Evolutionary conservation across 1,140 invertebrate species (phyloP), one percentile per base, ranked within the genome.

Genomic region (Antheraea pernyi): DNA sequence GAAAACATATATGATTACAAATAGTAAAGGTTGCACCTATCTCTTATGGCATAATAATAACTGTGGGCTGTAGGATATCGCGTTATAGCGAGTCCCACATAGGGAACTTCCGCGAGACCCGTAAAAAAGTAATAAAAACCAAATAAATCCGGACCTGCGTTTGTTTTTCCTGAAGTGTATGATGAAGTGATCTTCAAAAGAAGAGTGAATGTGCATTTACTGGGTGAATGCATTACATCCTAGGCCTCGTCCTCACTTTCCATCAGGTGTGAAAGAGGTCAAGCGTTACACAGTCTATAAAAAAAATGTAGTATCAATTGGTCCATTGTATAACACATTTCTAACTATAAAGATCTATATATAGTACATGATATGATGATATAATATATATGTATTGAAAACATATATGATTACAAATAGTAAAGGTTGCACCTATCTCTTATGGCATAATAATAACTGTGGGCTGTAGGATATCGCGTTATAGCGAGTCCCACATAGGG

Each of bases 121-220:
- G 86, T 89, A 89, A 89, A 91, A 91, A 88, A 86, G 88, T 87
- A 91, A 91, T 91, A 91, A 91, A 90, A 91, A 78, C 73, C 67
- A 77, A 86, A 89, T 89, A 89, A 89, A 89, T 91, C 87, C 84
- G 68, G 18, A 53, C n/a, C n/a, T n/a, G n/a, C n/a, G n/a, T n/a
- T n/a, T n/a, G n/a, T n/a, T n/a, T n/a, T n/a, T n/a, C n/a, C n/a
- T n/a, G n/a, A n/a, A n/a, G n/a, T n/a, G n/a, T n/a, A n/a, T n/a
- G n/a, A n/a, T n/a, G n/a, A n/a, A n/a, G n/a, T n/a, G n/a, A n/a
- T n/a, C n/a, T n/a, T n/a, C n/a, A n/a, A n/a, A n/a, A n/a, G n/a
- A n/a, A n/a, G n/a, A n/a, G n/a, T n/a, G n/a, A n/a, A n/a, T n/a
- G n/a, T n/a, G n/a, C n/a, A n/a, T n/a, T n/a, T n/a, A n/a, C n/a